phyloP scores from a whole-genome alignment of 35 echinoderm and acorn worm species.

The Heliocidaris tuberculata region DNA sequence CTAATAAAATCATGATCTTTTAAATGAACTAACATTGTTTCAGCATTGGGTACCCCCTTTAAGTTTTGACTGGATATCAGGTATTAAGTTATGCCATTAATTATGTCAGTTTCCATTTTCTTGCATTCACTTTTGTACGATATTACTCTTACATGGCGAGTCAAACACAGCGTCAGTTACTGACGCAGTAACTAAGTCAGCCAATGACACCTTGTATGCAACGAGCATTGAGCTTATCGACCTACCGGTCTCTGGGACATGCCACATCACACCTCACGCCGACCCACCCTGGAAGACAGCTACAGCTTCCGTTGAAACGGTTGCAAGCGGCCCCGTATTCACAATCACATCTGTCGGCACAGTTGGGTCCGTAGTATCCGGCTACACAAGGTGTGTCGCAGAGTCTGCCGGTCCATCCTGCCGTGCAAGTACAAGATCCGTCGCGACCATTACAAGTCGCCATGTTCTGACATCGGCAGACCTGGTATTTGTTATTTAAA shows the following conservation, averaged over 20 bases:
- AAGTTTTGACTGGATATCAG: no score
- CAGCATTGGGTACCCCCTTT: no score
- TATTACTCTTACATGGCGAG: no score
- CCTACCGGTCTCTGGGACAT: slow-evolving; percentile 7
- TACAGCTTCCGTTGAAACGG: slow-evolving; percentile 61
- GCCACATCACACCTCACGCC: slow-evolving; percentile 37
- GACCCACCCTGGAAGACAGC: slow-evolving; percentile 67
- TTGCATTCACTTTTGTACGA: no score
- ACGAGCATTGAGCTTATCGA: background rate
- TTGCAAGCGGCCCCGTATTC: slow-evolving; percentile 61
- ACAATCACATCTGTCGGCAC: slow-evolving; percentile 65
- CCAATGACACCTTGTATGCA: no score
- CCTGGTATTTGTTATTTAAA: background rate
- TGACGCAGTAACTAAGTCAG: no score
- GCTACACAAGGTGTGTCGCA: slow-evolving; percentile 67
- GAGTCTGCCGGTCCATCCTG: slow-evolving; percentile 76
- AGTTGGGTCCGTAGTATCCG: slow-evolving; percentile 71
- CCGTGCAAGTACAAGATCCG: slow-evolving; percentile 66
- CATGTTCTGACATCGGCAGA: slow-evolving; percentile 77
- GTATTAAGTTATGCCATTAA: no score
- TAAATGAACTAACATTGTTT: no score
- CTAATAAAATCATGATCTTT: no score
- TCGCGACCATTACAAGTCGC: slow-evolving; percentile 67
- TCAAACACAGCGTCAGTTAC: no score
- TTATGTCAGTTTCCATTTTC: no score